These are phyloP conservation scores for Lithobates sylvaticus DNA, from an alignment of 2,797 vertebrate species.

Conservation along the genomic window DNA sequence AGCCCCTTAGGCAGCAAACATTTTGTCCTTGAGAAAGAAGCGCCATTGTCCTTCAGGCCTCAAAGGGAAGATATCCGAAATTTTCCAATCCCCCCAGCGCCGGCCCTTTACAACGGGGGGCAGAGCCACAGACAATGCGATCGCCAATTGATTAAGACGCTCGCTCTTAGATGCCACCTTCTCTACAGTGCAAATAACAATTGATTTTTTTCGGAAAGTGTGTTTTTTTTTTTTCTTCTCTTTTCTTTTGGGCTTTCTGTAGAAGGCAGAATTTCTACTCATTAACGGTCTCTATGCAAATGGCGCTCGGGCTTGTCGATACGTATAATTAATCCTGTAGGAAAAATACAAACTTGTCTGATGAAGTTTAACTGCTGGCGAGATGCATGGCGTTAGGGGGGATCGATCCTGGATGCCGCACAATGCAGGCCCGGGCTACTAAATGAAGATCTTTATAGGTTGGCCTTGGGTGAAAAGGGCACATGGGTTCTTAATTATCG, in stretches of 20 bases:
- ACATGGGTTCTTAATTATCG: slow-evolving; percentile 17
- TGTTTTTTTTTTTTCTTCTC: slow-evolving; percentile 9
- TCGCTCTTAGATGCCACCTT: slow-evolving; percentile 41
- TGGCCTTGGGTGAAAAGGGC: slow-evolving; percentile 47
- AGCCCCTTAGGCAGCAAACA: slow-evolving; percentile 6
- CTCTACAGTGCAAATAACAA: slow-evolving; percentile 62
- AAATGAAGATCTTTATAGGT: slow-evolving; percentile 34
- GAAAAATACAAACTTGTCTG: slow-evolving; percentile 51
- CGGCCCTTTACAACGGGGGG: background rate
- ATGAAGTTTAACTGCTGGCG: slow-evolving; percentile 52
- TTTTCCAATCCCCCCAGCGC: background rate
- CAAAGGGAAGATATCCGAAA: background rate
- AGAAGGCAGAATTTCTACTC: slow-evolving; percentile 46
- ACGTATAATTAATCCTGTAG: slow-evolving; percentile 60
- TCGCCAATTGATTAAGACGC: slow-evolving; percentile 41
- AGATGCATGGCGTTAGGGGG: slow-evolving; percentile 33
- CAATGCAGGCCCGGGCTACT: slow-evolving; percentile 23
- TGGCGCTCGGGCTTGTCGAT: slow-evolving; percentile 39
- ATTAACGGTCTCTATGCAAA: slow-evolving; percentile 58
- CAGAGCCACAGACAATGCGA: slow-evolving; percentile 6
- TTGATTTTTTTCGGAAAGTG: slow-evolving; percentile 36
- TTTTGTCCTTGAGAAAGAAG: slow-evolving; percentile 46
- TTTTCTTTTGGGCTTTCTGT: slow-evolving; percentile 50
- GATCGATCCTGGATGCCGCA: slow-evolving; percentile 37
- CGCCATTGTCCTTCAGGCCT: slow-evolving; percentile 16